Conservation (phyloP, 2,113 vertebrate species). For the Sturnus vulgaris region DNA sequence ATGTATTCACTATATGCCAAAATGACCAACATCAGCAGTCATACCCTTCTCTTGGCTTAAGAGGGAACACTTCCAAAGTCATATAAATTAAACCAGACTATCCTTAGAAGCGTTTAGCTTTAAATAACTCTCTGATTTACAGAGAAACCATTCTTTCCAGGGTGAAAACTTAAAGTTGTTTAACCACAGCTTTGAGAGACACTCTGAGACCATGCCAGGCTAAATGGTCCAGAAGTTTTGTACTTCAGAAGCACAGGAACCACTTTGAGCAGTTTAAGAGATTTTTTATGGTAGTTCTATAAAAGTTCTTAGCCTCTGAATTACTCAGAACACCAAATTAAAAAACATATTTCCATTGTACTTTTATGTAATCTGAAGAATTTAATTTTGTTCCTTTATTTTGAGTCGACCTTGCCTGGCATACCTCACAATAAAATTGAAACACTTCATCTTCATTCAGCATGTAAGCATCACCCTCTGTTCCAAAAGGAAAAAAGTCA, state of each 20-base stretch:
- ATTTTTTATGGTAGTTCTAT: not conserved
- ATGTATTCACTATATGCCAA: not conserved
- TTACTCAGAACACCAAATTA: not conserved
- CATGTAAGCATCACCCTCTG: not conserved
- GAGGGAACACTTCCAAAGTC: not conserved
- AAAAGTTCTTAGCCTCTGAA: not conserved
- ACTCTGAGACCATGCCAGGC: not conserved
- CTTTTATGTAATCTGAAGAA: not conserved
- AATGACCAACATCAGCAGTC: not conserved
- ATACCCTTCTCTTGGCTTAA: not conserved
- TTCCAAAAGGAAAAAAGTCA: not conserved
- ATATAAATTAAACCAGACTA: not conserved
- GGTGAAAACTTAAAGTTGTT: not conserved
- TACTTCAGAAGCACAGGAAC: not conserved
- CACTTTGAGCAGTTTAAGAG: not conserved
- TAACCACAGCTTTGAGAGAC: rapidly evolving
- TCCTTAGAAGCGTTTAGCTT: not conserved
- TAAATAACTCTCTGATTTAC: not conserved
- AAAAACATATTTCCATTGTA: not conserved
- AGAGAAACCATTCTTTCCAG: not conserved
- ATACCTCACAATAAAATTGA: not conserved
- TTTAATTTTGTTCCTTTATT: not conserved
- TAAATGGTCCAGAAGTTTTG: not conserved
- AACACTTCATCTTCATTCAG: not conserved
- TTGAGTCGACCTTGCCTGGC: not conserved